phyloP scores from a whole-genome alignment of 2,888 invertebrate genomes.

The Athrips mouffetella region DNA sequence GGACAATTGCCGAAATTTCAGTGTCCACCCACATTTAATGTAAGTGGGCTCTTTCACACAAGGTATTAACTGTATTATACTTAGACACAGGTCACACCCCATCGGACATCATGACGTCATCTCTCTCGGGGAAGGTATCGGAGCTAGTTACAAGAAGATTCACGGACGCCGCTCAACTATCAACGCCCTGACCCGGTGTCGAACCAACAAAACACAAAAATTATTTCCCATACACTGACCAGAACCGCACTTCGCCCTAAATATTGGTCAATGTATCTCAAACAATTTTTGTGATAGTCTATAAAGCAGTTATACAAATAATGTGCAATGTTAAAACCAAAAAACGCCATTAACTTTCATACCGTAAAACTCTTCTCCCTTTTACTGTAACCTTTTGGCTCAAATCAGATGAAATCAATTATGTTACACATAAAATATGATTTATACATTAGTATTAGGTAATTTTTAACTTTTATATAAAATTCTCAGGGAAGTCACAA shows the following conservation, averaged over 20 bases:
- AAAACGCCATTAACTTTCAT: conserved; percentile 72
- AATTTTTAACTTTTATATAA: conserved; percentile 76
- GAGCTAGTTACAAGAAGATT: conserved; percentile 31
- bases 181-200: conserved; percentile 38
- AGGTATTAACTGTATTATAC: conserved; percentile 35
- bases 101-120: conserved; percentile 47
- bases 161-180: conserved; percentile 37
- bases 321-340: conserved; percentile 78
- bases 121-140: conserved; percentile 35
- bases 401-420: conserved; percentile 71
- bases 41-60: neutral
- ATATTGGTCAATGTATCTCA: conserved; percentile 53
- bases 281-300: conserved; percentile 63
- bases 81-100: conserved; percentile 54
- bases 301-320: conserved; percentile 62
- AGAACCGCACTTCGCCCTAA: conserved; percentile 54
- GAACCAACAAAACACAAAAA: conserved; percentile 50
- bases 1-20: conserved; percentile 26
- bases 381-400: conserved; percentile 63
- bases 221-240: conserved; percentile 66
- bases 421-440: conserved; percentile 65
- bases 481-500: conserved; percentile 77
- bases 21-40: conserved; percentile 4
- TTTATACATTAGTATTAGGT: conserved; percentile 76
- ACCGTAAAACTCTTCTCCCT: conserved; percentile 60